Base-by-base conservation (phyloP, 2,888 invertebrate genomes). In the Lasiommata megera region DNA sequence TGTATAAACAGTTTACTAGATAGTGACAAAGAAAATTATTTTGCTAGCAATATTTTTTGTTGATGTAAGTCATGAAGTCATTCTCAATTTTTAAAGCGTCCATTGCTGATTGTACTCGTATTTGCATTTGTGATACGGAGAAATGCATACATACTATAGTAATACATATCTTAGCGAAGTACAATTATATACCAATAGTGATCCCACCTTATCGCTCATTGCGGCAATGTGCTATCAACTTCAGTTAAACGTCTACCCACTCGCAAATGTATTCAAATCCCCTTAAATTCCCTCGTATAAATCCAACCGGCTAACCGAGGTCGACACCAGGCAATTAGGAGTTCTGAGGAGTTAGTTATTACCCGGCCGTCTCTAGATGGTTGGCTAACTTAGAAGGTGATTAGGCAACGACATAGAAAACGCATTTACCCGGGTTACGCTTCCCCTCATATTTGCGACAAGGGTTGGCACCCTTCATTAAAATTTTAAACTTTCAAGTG, bases 391-490 rank as follows among this genome's bases (percentile, higher is more conserved):
- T 64, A 65, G 69, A 68, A 62, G 71, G 67, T 70, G 71, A 74
- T 73, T 73, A 76, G 72, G 70, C 68, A 65, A 66, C 71, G 77
- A 86, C 84, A 82, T 75, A 68, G 80, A 80, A 84, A 84, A 77
- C 85, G 84, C 87, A 88, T 87, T 87, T 82, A 79, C 78, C 68
- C 72, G 79, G 69, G 68, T 79, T 76, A 76, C 70, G 31, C 46
- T 46, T 31, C 14, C 31, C 50, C 51, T 54, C 43, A 46, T 54
- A 12, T 56, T 28, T 40, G 17, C 23, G 14, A 16, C 8, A 43
- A 53, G 38, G 53, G 41, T 53, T 43, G 36, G 66, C 29, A 11
- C 16, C 11, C 6, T 11, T 14, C 1, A 17, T 11, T n/a, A 18
- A 3, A 31, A 17, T 23, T 37, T 47, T n/a, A 8, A 48, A 17